Evolutionary conservation across 2,113 vertebrate species (phyloP), one percentile per base, ranked within the genome.

Genomic region (Synodontis membranacea): DNA sequence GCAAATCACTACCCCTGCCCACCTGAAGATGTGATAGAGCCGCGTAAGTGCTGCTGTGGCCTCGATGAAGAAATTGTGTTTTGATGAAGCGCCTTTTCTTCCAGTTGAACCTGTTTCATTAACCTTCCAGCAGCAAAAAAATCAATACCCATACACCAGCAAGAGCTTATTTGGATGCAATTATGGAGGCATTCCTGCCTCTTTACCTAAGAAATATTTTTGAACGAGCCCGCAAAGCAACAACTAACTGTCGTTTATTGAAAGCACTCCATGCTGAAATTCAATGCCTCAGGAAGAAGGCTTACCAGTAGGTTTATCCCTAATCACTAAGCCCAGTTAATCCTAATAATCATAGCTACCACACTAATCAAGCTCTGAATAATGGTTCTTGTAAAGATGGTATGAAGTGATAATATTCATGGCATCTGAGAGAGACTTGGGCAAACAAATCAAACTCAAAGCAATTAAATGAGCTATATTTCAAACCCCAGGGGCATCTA

Each of bases 181-280:
- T 86, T 86, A 91, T 66, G 84, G 81, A 91, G 90, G 93, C 88
- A 34, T 82, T 84, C 88, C 50, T n/a, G 28, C 60, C 83, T 23
- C 58, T 44, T 58, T 60, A 64, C 31, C 75, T 89, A 90, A 91
- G 86, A 93, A 91, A 91, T 90, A 89, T 91, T 91, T 85, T 89
- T 72, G 6, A 58, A 78, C 12, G 6, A 50, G 28, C 46, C 28
- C 17, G 28, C 42, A 48, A 80, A 52, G 50, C 76, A 79, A 52
- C 93, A 91, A 92, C 93, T 93, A 94, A 94, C 92, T 92, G 92
- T 91, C 86, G 89, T 92, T 90, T 91, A 91, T 92, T 92, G 91
- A 93, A 91, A 91, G 90, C 86, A 86, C 86, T 89, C 80, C 87
- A 28, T n/a, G 84, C 76, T 84, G n/a, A 84, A 86, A 89, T 17